These are phyloP conservation scores for Ricordea florida DNA, from an alignment of 92 coral and sea anemone genomes.

Conservation along the genomic window DNA sequence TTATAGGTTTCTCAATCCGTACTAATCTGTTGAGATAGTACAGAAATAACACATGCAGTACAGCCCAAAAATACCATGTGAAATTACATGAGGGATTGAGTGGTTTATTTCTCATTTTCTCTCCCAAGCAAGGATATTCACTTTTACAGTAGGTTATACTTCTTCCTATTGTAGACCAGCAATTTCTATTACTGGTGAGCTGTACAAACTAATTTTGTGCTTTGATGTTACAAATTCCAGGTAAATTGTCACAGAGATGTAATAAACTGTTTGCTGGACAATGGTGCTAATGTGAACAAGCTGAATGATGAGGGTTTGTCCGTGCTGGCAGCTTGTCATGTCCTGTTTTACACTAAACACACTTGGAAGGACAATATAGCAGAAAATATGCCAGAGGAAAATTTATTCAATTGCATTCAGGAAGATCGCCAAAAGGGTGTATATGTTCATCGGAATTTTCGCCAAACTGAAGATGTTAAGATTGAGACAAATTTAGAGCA, in stretches of 20 bases:
- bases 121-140: no score
- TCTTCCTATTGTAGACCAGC: no score
- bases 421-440: slow-evolving; percentile 84
- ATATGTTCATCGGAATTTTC: slow-evolving; percentile 80
- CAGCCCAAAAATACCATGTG: no score
- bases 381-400: slow-evolving; percentile 81
- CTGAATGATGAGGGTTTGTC: slow-evolving; percentile 96
- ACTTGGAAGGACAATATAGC: slow-evolving; percentile 99
- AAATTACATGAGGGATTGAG: no score
- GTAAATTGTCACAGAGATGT: slow-evolving; percentile 97
- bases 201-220: no score
- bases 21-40: no score
- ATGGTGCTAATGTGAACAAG: slow-evolving; percentile 97
- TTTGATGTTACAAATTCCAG: no score
- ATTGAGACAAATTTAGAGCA: not conserved
- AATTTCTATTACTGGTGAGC: no score
- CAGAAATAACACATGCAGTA: no score
- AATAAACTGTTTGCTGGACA: slow-evolving; percentile 90
- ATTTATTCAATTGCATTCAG: slow-evolving; percentile 82
- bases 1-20: no score
- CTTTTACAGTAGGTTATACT: no score
- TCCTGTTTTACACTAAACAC: slow-evolving; percentile 94
- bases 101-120: no score
- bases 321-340: slow-evolving; percentile 97
- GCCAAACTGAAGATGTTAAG: slow-evolving; percentile 6